Evolutionary conservation across 2,113 vertebrate genomes (phyloP).

Genomic region (Sylvietta virens): DNA sequence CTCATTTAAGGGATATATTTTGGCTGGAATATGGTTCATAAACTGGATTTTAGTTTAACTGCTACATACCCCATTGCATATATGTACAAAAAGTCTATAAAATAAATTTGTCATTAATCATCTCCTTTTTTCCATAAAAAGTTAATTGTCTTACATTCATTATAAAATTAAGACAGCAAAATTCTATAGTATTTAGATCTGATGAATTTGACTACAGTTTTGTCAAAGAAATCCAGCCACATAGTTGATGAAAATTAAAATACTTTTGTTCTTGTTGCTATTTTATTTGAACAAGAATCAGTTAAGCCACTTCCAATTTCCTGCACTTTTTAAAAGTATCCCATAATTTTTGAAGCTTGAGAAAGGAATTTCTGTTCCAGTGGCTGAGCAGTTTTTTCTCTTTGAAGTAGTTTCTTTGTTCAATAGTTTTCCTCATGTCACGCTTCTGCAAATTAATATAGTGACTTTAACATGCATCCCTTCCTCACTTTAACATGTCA

Average conservation of each 20-base stretch:
- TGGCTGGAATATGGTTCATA: neutral
- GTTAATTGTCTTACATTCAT: neutral
- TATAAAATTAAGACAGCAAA: neutral
- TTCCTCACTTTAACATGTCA: neutral
- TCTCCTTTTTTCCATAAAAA: neutral
- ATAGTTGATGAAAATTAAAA: neutral
- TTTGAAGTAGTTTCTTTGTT: neutral
- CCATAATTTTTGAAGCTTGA: neutral
- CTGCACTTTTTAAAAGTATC: neutral
- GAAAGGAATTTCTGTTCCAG: neutral
- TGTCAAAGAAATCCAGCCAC: neutral
- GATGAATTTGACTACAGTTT: neutral
- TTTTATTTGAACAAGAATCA: neutral
- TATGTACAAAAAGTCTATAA: neutral
- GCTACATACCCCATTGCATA: neutral
- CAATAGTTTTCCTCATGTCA: neutral
- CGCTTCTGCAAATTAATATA: neutral
- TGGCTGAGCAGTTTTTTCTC: neutral
- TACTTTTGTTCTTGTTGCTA: neutral
- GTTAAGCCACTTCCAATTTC: neutral
- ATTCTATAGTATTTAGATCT: neutral
- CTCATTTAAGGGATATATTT: neutral
- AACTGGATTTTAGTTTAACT: neutral
- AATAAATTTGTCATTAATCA: neutral
- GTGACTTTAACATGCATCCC: neutral